Evolutionary conservation across 2,888 invertebrate species (phyloP), one percentile per base, ranked within the genome.

Genomic region (Ophion ellenae): DNA sequence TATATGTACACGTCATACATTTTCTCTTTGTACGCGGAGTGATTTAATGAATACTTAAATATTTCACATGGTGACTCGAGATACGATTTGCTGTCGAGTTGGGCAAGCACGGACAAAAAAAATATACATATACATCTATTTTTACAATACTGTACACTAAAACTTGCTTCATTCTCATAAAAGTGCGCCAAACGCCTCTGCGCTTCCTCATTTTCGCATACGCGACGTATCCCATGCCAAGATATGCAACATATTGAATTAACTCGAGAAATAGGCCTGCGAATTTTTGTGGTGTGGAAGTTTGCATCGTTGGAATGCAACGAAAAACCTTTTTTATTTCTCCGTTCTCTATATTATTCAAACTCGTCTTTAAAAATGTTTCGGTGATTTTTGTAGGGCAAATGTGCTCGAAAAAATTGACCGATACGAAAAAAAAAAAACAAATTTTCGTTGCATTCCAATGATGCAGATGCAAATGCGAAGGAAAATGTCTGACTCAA

Each of bases 61-160:
- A 53, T 79, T 67, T 24, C 74, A 28, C 53, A 71, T 79, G 59
- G 79, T 82, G 75, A 82, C 70, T 76, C 40, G 40, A 69, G 32
- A 17, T n/a, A 73, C 75, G 11, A 69, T 80, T 66, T 83, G 69
- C 57, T 57, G 47, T 66, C 73, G 20, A 47, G 81, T 81, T 76
- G 69, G 86, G 86, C 83, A 83, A 86, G 83, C 80, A 74, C 59
- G n/a, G 77, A 79, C 82, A 40, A 82, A 75, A 64, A 84, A 84
- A 47, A 81, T 81, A 78, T 70, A 78, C 45, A 80, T 61, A 47
- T 57, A 69, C 66, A 47, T 69, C 75, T 73, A 81, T 81, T 32
- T 77, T 83, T 74, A 74, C 81, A 86, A 86, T 86, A 86, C 85
- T 86, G 85, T 86, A 83, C 83, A 83, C 77, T 77, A 81, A 80